Evolutionary conservation across 2,113 vertebrate species (phyloP), one percentile per base, ranked within the genome.

Genomic region (Picathartes gymnocephalus): DNA sequence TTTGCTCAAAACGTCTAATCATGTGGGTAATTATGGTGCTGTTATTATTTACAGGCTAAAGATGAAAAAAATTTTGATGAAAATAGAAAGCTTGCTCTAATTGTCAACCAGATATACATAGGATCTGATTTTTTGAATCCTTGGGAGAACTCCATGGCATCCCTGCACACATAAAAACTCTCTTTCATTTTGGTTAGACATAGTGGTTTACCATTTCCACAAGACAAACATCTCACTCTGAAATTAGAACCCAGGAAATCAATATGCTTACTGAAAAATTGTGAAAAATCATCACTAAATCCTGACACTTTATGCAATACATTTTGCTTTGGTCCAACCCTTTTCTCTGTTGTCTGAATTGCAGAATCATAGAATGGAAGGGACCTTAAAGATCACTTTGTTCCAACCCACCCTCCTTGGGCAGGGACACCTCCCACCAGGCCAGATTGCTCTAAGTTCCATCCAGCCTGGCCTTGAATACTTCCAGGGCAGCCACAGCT

Each of bases 321-420:
- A 6, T 76, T 76, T 83, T 57, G 11, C 28, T 57, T 54, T 37
- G 48, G 18, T 35, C 13, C 58, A 86, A 15, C 1, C 5, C 8
- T 76, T 79, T 68, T 37, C 57, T 44, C 61, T 51, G 21, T 56
- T 47, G 15, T 61, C 30, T 28, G 62, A 76, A 60, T 31, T 45
- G 15, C 0, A 68, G 23, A 82, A 42, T 14, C 12, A 14, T 13
- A 27, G 40, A 68, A 47, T 47, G 30, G 30, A 62, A 69, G 12
- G 22, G 12, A 54, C 47, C 39, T 76, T 35, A 61, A n/a, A 47
- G 35, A 35, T 15, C 48, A 35, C 5, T 25, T 31, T 7, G 10
- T 7, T 62, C 54, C 47, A 35, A 13, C 14, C 21, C 0, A 0
- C 3, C 16, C 6, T 47, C 14, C n/a, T 30, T 47, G 13, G 13